A percentile compares a stretch with the other conserved stretches of the same genome.
Evolutionary conservation across 2,888 invertebrate genomes (phyloP).

Genomic region (Tyria jacobaeae): DNA sequence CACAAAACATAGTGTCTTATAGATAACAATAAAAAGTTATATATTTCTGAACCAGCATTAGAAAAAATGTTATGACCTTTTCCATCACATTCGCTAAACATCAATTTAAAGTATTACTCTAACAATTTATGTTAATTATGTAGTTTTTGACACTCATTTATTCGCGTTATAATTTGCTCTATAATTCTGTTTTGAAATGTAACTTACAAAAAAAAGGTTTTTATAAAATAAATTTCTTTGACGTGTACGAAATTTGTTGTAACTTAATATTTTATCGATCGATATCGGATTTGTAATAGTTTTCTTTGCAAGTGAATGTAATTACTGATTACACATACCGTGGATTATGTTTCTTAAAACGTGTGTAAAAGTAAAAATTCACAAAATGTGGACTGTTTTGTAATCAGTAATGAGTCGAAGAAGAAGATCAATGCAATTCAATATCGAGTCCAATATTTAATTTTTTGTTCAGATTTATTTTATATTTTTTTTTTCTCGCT

Average conservation of each 20-base stretch:
- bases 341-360: not conserved
- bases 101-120: too few relatives aligned
- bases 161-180: not conserved
- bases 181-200: not conserved
- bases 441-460: not conserved
- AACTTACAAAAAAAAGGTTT: not conserved
- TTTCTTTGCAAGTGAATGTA: not conserved
- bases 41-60: too few relatives aligned
- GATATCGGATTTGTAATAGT: not conserved
- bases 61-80: too few relatives aligned
- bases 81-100: too few relatives aligned
- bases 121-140: too few relatives aligned
- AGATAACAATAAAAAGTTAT: too few relatives aligned
- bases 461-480: too few relatives aligned
- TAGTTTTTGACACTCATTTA: not conserved
- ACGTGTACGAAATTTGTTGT: not conserved
- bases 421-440: not conserved
- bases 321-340: not conserved
- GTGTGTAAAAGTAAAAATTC: not conserved
- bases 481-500: not conserved
- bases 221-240: not conserved
- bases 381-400: not conserved
- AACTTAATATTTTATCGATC: not conserved
- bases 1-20: too few relatives aligned
- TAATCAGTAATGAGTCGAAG: not conserved